A percentile compares a stretch with the other conserved stretches of the same genome.
These are phyloP conservation scores for Eubasilissa regina DNA, from an alignment of 1,140 invertebrate species.

Conservation along the genomic window DNA sequence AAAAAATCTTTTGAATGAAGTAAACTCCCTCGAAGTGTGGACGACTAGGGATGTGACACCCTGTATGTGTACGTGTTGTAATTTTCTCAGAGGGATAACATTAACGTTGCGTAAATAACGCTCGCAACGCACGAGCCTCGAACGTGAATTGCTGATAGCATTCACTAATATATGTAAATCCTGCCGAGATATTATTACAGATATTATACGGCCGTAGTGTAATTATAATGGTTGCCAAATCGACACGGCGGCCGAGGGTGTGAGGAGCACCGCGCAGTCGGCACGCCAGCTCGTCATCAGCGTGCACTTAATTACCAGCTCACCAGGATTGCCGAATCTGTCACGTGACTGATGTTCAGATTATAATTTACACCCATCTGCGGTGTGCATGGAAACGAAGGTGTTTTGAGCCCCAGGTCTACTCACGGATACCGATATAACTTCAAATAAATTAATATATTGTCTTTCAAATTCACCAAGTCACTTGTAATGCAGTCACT, in stretches of 20 bases:
- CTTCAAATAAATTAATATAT: too few relatives aligned
- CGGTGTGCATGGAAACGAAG: too few relatives aligned
- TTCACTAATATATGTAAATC: constrained; percentile 35
- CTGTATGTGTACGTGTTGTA: not conserved
- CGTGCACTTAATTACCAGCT: constrained; percentile 13
- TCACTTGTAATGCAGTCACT: too few relatives aligned
- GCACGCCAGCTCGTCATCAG: not conserved
- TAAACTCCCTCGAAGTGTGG: too few relatives aligned
- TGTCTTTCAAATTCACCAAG: too few relatives aligned
- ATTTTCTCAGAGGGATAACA: not conserved
- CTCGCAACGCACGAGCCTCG: constrained; percentile 13
- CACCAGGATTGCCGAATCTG: not conserved
- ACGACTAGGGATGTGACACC: too few relatives aligned
- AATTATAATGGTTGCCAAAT: constrained; percentile 32
- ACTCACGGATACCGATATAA: too few relatives aligned
- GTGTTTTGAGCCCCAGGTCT: too few relatives aligned
- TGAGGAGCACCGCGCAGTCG: too few relatives aligned
- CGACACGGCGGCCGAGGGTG: not conserved
- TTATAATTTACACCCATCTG: constrained; percentile 10
- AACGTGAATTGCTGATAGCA: constrained; percentile 24
- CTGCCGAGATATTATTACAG: not conserved
- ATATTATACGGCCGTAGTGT: not conserved
- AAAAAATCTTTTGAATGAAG: too few relatives aligned
- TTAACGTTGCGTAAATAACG: constrained; percentile 26
- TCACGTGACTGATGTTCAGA: constrained; percentile 3